phyloP scores from a whole-genome alignment of 2,888 invertebrate species.

The Saturnia pavonia region DNA sequence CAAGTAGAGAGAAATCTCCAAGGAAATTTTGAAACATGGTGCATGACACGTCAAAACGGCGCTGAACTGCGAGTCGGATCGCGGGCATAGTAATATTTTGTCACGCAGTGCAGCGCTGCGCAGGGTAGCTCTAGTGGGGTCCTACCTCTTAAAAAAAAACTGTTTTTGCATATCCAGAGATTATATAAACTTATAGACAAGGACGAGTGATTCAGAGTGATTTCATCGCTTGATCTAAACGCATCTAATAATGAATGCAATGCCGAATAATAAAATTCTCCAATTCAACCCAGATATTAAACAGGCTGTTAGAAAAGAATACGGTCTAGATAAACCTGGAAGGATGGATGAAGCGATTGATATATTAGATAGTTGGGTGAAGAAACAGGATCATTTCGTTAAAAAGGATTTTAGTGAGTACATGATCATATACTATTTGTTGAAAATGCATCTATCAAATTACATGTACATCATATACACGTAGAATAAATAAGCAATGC shows the following conservation, averaged over 20 bases:
- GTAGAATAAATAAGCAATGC: no score
- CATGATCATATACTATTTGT: no score
- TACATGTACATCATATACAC: no score
- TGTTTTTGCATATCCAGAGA: not conserved
- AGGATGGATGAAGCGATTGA: conserved; percentile 43
- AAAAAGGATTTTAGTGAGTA: conserved; percentile 38
- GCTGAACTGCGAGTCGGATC: no score
- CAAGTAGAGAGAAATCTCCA: no score
- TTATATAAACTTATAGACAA: not conserved
- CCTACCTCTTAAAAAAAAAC: no score
- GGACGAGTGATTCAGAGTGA: not conserved
- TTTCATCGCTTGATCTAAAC: not conserved
- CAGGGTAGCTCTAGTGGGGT: no score
- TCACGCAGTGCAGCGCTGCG: no score
- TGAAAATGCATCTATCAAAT: no score
- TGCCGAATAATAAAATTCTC: conserved; percentile 31
- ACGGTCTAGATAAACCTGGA: conserved; percentile 42
- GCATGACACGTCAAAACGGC: not conserved
- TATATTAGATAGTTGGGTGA: conserved; percentile 46
- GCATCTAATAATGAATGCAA: conserved; percentile 27
- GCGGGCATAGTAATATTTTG: no score
- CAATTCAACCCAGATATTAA: conserved; percentile 38
- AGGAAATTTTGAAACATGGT: no score
- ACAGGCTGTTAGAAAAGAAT: conserved; percentile 33
- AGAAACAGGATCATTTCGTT: conserved; percentile 39